These are phyloP conservation scores for Parnassius mnemosyne DNA, from an alignment of 2,888 invertebrate genomes.

Conservation along the genomic window DNA sequence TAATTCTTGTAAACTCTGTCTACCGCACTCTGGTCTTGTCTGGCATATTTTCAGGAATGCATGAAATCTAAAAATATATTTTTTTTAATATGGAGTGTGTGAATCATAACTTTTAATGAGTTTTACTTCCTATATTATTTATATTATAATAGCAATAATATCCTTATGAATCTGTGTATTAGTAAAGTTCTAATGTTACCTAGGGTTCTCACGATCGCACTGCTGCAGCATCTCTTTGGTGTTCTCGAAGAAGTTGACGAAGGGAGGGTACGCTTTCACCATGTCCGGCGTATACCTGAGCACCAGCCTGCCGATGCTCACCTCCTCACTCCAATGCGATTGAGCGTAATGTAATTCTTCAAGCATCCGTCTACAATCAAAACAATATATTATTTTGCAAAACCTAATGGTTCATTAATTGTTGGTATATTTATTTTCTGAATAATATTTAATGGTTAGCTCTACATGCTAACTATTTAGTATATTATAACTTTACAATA, in stretches of 20 bases:
- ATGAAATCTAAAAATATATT: constrained; percentile 85
- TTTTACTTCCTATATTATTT: no score
- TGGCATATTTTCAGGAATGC: constrained; percentile 98
- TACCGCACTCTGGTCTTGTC: constrained; percentile 96
- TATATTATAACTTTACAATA: no score
- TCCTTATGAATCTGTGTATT: no score
- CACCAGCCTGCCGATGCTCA: constrained; percentile 92
- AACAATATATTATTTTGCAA: neutral
- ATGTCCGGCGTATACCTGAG: constrained; percentile 92
- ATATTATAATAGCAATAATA: no score
- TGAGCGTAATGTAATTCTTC: constrained; percentile 84
- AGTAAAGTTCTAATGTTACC: constrained; percentile 52
- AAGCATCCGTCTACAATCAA: constrained; percentile 75
- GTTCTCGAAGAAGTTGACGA: constrained; percentile 98
- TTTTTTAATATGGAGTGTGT: neutral
- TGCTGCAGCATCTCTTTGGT: constrained; percentile 95
- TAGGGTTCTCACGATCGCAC: constrained; percentile 95
- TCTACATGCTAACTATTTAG: no score
- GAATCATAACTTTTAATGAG: no score
- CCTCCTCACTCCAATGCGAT: constrained; percentile 93
- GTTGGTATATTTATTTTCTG: no score
- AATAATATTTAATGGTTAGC: no score
- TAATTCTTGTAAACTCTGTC: constrained; percentile 96
- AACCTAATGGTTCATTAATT: no score
- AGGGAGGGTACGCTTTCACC: constrained; percentile 97